phyloP scores from a whole-genome alignment of 2,797 vertebrate genomes.

The Artibeus jamaicensis region DNA sequence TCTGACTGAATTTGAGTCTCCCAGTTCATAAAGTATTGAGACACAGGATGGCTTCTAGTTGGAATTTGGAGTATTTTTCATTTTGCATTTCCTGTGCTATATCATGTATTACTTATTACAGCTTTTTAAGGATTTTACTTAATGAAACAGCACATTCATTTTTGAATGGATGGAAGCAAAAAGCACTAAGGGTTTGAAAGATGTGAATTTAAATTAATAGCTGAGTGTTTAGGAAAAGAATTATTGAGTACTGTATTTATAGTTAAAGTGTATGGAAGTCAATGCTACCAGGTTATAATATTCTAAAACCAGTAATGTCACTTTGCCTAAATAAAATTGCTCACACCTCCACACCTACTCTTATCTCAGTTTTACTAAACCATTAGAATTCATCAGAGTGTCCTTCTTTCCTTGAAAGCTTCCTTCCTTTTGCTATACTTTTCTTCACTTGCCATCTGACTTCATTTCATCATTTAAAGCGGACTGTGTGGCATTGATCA shows the following conservation, averaged over 20 bases:
- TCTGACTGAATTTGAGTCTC: neutral
- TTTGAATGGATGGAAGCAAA: neutral
- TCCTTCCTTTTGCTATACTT: neutral
- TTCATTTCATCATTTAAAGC: neutral
- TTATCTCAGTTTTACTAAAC: neutral
- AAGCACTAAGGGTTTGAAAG: neutral
- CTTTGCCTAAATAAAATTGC: neutral
- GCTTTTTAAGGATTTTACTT: constrained; percentile 46
- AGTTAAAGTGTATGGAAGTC: neutral
- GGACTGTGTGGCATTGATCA: neutral
- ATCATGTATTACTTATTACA: neutral
- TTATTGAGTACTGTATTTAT: neutral
- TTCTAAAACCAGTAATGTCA: neutral
- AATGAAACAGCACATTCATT: neutral
- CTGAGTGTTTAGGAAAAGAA: neutral
- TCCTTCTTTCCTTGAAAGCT: neutral
- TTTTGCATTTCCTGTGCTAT: neutral
- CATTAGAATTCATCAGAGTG: neutral
- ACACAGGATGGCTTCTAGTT: neutral
- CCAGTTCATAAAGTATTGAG: neutral
- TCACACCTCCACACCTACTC: neutral
- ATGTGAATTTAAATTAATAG: neutral
- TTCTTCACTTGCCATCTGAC: neutral
- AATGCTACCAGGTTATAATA: neutral
- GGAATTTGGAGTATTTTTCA: neutral